A percentile compares a stretch with the other conserved stretches of the same genome.
phyloP scores from a whole-genome alignment of 2,797 vertebrate genomes.

The Ctenosaura bakeri region DNA sequence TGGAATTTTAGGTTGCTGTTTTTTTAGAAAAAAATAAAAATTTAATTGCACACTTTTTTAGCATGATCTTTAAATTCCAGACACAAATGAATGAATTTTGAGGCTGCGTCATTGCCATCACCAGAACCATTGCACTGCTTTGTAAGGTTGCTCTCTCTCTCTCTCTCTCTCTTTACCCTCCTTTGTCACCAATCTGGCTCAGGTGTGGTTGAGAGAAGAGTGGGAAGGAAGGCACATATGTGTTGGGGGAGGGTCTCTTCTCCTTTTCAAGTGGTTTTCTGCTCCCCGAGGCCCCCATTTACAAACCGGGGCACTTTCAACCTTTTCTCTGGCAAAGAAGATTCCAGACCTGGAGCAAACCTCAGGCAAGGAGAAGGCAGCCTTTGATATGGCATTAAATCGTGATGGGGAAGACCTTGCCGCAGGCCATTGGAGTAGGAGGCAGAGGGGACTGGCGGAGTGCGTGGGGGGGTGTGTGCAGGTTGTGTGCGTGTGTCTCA shows the following conservation, averaged over 20 bases:
- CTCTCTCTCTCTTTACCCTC: too few species aligned
- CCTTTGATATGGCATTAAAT: slow-evolving; percentile 44
- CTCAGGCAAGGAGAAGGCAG: slow-evolving; percentile 45
- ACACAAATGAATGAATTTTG: too few species aligned
- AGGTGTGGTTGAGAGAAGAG: not conserved
- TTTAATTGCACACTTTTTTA: too few species aligned
- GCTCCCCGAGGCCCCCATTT: slow-evolving; percentile 1
- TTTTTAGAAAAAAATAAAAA: too few species aligned
- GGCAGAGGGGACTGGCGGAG: not conserved
- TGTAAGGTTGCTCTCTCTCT: not conserved
- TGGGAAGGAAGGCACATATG: not conserved
- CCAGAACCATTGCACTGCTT: too few species aligned
- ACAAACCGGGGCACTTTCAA: slow-evolving; percentile 20
- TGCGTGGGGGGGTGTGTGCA: not conserved
- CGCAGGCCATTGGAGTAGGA: not conserved
- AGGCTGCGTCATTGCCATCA: too few species aligned
- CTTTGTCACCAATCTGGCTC: not conserved
- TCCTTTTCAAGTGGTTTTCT: not conserved
- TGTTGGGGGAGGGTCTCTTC: fast-evolving
- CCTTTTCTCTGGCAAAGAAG: not conserved
- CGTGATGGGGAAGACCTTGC: slow-evolving; percentile 36
- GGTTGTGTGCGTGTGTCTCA: too few species aligned
- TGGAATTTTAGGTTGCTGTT: too few species aligned
- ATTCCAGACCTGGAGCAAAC: slow-evolving; percentile 26
- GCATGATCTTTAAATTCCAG: not conserved